A percentile compares a stretch with the other conserved stretches of the same genome.
phyloP scores from a whole-genome alignment of 2,888 invertebrate genomes.

The Euzetes globulus region DNA sequence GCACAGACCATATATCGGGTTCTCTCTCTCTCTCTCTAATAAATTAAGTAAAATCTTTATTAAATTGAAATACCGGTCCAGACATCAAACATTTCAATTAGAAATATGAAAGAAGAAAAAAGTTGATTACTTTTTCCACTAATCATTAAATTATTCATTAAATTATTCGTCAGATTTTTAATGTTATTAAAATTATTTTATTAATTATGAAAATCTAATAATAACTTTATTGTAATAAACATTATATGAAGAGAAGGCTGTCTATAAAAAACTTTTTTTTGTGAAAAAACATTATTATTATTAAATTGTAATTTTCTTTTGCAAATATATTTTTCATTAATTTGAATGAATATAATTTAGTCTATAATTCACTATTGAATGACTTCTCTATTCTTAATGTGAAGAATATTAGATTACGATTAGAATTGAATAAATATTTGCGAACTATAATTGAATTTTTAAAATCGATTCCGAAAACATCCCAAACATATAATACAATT shows the following conservation, averaged over 20 bases:
- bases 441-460: conserved; percentile 2
- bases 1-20: background rate
- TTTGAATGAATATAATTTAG: too few species aligned
- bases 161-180: background rate
- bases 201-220: background rate
- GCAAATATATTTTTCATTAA: too few species aligned
- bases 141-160: background rate
- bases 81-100: conserved; percentile 1
- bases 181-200: background rate
- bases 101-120: background rate
- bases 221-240: background rate
- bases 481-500: background rate
- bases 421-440: conserved; percentile 19
- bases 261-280: too few species aligned
- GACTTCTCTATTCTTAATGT: background rate
- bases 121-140: background rate
- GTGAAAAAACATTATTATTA: too few species aligned
- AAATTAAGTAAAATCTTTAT: too few species aligned
- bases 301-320: too few species aligned
- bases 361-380: too few species aligned
- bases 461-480: background rate
- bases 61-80: background rate
- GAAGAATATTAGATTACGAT: conserved; percentile 13
- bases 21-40: background rate
- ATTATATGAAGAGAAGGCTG: background rate